Base-by-base conservation (phyloP, 2,888 invertebrate genomes). In the Eristalis intricaria region DNA sequence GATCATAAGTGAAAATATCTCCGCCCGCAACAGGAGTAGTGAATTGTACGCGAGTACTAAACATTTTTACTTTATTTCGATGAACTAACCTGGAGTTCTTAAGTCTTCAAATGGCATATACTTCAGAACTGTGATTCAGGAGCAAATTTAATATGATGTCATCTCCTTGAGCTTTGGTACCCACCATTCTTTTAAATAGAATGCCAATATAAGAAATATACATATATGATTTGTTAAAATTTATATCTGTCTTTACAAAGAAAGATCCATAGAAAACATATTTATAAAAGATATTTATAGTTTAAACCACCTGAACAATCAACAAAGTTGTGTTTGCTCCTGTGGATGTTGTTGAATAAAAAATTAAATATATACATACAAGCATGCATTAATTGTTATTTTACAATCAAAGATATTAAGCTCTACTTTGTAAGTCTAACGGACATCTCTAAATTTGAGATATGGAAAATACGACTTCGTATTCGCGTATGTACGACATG, bases 341-440 rank as follows among this genome's bases (percentile, higher is more conserved):
- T 69, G 40, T 61, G 15, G 26, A 65, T 81, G 60, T 81, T 70
- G 69, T 81, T 81, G 64, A 81, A 75, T 65, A 81, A 81, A 58
- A 40, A 65, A 56, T 68, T 4, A 50, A 2, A 68, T 43, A 26
- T 23, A 60, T 26, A 29, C 15, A 26, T 26, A 15, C n/a, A 26
- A 15, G 1, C 4, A 15, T 60, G 26, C 26, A 26, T 60, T 60
- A 60, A 15, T 15, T 60, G 26, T 60, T 23, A 29, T 60, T 13
- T 26, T 60, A 23, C 23, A 60, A 43, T 43, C 1, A 43, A 43
- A 19, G 0, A 43, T 43, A n/a, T 19, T 43, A 3, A 15, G 4
- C 11, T n/a, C 2, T 43, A 4, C 5, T 4, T 32, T 32, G 5
- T 32, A 5, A 32, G 32, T 32, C 5, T 32, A 32, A 5, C 32